Evolutionary conservation across 2,888 invertebrate genomes (phyloP).

Genomic region (Cephus pygmeus): DNA sequence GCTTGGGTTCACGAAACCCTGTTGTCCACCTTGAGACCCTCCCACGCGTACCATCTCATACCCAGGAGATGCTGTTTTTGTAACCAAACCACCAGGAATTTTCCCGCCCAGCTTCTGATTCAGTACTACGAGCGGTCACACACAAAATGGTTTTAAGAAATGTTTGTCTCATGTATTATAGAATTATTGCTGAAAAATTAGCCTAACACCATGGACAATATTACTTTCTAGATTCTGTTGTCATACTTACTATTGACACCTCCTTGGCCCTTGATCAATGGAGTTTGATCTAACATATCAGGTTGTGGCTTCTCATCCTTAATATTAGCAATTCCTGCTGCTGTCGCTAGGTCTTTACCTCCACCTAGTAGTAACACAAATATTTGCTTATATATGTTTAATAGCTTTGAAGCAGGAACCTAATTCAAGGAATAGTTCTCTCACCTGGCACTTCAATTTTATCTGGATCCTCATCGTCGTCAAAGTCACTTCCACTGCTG

Average conservation of each 20-base stretch:
- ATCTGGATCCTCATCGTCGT: constrained; percentile 91
- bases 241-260: constrained; percentile 46
- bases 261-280: constrained; percentile 46
- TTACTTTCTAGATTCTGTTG: not conserved
- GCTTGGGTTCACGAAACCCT: constrained; percentile 50
- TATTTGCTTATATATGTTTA: constrained; percentile 12
- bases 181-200: no score
- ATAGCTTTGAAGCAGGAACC: not conserved
- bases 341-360: constrained; percentile 87
- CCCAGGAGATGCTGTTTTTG: constrained; percentile 66
- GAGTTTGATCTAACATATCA: constrained; percentile 35
- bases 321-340: constrained; percentile 74
- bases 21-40: constrained; percentile 57
- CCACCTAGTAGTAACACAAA: constrained; percentile 71
- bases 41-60: constrained; percentile 71
- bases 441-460: constrained; percentile 91
- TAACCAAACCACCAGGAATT: constrained; percentile 67
- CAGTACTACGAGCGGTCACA: constrained; percentile 32
- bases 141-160: no score
- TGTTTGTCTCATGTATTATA: not conserved
- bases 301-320: constrained; percentile 68
- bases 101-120: constrained; percentile 57
- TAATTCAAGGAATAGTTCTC: constrained; percentile 27
- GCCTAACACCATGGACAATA: not conserved
- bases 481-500: constrained; percentile 77